phyloP scores from a whole-genome alignment of 2,113 vertebrate genomes.

The Poeciliopsis retropinna region DNA sequence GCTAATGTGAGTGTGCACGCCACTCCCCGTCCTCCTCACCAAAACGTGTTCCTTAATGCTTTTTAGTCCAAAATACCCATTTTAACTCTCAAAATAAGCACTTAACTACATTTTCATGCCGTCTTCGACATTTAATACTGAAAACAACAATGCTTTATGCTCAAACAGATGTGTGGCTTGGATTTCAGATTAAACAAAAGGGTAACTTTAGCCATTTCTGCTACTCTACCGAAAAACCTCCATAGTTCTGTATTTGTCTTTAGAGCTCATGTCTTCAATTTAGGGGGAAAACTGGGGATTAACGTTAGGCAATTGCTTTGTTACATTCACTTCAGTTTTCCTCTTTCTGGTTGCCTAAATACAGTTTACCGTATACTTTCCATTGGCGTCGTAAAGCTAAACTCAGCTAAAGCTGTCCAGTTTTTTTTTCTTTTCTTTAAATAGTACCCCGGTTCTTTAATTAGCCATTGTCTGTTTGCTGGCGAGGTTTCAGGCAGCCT shows the following conservation, averaged over 20 bases:
- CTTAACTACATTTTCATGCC: not conserved
- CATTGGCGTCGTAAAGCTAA: not conserved
- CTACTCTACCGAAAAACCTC: not conserved
- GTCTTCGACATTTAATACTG: not conserved
- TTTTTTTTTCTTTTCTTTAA: not conserved
- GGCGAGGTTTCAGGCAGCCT: not conserved
- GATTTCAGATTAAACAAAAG: not conserved
- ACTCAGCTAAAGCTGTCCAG: not conserved
- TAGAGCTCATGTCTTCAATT: fast-evolving
- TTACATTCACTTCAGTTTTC: constrained; percentile 9
- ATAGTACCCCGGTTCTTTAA: constrained; percentile 14
- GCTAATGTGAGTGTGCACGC: constrained; percentile 38
- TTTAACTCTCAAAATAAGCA: not conserved
- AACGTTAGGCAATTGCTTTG: constrained; percentile 9
- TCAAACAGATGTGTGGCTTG: not conserved
- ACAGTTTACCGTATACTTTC: constrained; percentile 19
- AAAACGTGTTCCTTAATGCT: constrained; percentile 19
- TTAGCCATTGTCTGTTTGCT: constrained; percentile 42
- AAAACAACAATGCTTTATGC: not conserved
- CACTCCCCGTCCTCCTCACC: constrained; percentile 57
- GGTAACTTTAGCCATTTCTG: not conserved
- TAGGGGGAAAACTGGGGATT: not conserved
- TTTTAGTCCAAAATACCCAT: not conserved
- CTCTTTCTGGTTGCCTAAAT: constrained; percentile 31
- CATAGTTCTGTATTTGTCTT: not conserved